phyloP scores from a whole-genome alignment of 2,888 invertebrate species.

The Cephus sareptanus region DNA sequence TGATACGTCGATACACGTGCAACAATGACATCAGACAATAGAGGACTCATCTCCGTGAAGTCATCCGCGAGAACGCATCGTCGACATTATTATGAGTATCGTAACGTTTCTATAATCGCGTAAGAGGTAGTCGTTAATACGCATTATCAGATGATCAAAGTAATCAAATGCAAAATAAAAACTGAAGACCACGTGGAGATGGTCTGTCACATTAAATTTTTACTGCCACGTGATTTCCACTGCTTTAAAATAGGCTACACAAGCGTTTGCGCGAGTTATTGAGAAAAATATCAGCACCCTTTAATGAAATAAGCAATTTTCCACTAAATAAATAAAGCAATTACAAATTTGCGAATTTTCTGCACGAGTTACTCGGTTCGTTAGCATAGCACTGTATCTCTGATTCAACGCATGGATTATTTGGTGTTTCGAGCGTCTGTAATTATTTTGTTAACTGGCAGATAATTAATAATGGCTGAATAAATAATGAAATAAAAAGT shows the following conservation, averaged over 20 bases:
- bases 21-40: neutral
- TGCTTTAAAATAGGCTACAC: too few species aligned
- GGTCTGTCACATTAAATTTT: neutral
- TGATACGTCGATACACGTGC: neutral
- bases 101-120: neutral
- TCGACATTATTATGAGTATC: neutral
- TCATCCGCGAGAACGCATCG: neutral
- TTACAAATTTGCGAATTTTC: neutral
- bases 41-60: neutral
- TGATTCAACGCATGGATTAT: neutral
- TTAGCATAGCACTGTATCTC: neutral
- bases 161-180: neutral
- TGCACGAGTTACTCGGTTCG: neutral
- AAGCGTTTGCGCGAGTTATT: neutral
- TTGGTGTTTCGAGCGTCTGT: neutral
- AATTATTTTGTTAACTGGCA: neutral
- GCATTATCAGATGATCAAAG: neutral
- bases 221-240: neutral
- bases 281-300: neutral
- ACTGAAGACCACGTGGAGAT: neutral
- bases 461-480: neutral
- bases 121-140: neutral
- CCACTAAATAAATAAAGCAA: neutral
- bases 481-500: neutral
- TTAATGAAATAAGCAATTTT: neutral